These are phyloP conservation scores for Coryphaenoides rupestris DNA, from an alignment of 2,113 vertebrate genomes.

Conservation along the genomic window DNA sequence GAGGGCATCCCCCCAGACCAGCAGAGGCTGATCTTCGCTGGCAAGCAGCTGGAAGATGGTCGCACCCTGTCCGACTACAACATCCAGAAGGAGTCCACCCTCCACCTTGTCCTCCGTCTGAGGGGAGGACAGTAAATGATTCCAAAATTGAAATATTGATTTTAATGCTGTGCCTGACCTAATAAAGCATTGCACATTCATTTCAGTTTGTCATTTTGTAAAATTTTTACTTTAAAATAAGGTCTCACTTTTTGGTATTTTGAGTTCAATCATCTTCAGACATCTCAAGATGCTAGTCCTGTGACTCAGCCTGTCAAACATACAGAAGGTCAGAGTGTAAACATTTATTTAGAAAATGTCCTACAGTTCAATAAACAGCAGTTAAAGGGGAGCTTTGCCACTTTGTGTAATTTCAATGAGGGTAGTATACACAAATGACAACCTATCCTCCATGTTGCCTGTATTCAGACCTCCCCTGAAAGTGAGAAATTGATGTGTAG, in stretches of 20 bases:
- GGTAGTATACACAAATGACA: too few species aligned
- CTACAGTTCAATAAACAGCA: too few species aligned
- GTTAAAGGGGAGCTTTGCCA: too few species aligned
- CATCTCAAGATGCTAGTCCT: too few species aligned
- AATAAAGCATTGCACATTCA: slow-evolving; percentile 13
- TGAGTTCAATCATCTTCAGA: not conserved
- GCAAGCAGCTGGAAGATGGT: slow-evolving; percentile 26
- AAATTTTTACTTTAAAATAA: too few species aligned
- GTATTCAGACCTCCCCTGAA: too few species aligned
- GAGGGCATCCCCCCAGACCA: slow-evolving; percentile 15
- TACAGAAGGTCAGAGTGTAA: too few species aligned
- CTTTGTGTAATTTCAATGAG: too few species aligned
- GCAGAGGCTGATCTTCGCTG: slow-evolving; percentile 4
- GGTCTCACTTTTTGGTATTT: not conserved
- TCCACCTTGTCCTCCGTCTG: slow-evolving; percentile 45
- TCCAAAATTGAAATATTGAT: not conserved
- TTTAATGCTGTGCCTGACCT: not conserved
- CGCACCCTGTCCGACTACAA: slow-evolving; percentile 43
- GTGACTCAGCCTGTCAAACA: too few species aligned
- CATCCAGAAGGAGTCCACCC: slow-evolving; percentile 53
- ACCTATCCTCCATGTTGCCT: too few species aligned
- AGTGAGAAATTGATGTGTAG: too few species aligned
- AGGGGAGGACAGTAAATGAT: slow-evolving; percentile 43
- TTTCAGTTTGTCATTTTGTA: not conserved
- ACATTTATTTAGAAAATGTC: too few species aligned